Conservation (phyloP, 2,888 invertebrate species). For the Xestia rhomboidea region DNA sequence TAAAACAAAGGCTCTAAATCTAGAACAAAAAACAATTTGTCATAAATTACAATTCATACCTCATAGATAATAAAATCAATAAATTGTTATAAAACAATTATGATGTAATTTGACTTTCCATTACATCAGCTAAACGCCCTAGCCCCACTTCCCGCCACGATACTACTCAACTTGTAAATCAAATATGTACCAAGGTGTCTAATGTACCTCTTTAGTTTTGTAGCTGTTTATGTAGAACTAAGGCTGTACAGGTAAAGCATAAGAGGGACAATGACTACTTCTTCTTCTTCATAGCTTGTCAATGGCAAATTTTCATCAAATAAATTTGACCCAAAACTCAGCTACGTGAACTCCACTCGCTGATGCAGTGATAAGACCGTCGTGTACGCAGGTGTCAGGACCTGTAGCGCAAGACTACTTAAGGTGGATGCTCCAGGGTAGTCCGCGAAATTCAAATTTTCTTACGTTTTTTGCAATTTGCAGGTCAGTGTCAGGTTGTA, state of each 20-base stretch:
- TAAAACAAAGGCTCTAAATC: neutral
- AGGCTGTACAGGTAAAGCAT: neutral
- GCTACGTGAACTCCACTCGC: no score
- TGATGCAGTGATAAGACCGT: no score
- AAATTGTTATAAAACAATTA: constrained; percentile 39
- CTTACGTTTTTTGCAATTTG: no score
- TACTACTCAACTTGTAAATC: constrained; percentile 38
- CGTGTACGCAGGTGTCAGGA: no score
- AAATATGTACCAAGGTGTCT: constrained; percentile 35
- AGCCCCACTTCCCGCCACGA: constrained; percentile 33
- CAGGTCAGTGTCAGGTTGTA: no score
- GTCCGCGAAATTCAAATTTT: no score
- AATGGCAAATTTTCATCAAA: no score
- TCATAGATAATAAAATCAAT: constrained; percentile 20
- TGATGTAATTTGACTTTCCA: constrained; percentile 64
- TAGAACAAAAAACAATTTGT: neutral
- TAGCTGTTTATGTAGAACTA: neutral
- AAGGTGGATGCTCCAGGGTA: no score
- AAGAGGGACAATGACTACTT: neutral
- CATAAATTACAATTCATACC: constrained; percentile 20
- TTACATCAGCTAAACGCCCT: constrained; percentile 59
- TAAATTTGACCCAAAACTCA: no score
- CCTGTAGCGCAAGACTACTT: no score
- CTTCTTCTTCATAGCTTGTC: neutral
- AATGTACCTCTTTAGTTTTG: neutral